Evolutionary conservation across 2,888 invertebrate genomes (phyloP), one percentile per base, ranked within the genome.

Genomic region (Mylabris sibirica): DNA sequence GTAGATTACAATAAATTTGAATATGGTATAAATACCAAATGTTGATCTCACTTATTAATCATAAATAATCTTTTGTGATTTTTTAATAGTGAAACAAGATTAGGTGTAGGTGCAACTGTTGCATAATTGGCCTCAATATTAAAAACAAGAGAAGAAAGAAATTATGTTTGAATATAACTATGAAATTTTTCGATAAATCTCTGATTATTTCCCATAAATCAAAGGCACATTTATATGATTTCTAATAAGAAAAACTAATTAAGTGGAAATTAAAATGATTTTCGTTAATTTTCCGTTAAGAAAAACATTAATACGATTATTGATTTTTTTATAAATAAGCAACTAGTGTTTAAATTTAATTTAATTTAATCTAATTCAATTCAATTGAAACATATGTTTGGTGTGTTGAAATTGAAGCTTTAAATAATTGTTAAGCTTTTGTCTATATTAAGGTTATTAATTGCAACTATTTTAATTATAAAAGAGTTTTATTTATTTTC

Each of bases 361-460:
- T 22, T 20, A 11, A 20, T 22, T 22, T 53, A 11, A 20, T 22
- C 11, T 53, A 53, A 49, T 44, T 67, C 49, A 65, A 65, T 68
- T 68, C 34, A 65, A 41, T 34, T 20, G 22, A 38, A 64, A 62
- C 68, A 68, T 68, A 65, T 68, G 68, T 68, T 60, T 14, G 11
- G 12, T 41, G 22, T 35, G 64, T 64, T 62, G 64, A 60, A 53
- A 68, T 60, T 63, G 24, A 65, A 65, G 59, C 35, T 59, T 30
- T 59, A 63, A 64, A 60, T 65, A 62, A 64, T 65, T 68, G 62
- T 60, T 64, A 44, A 49, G 30, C 60, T 30, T 44, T 53, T 11
- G 53, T 53, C 22, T 22, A 9, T 22, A 53, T 53, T 20, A 49
- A 49, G 49, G 20, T 11, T 17, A 20, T 49, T 49, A 49, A 49